A percentile compares a stretch with the other conserved stretches of the same genome.
Evolutionary conservation across 1,140 invertebrate genomes (phyloP).

Genomic region (Listronotus oregonensis): DNA sequence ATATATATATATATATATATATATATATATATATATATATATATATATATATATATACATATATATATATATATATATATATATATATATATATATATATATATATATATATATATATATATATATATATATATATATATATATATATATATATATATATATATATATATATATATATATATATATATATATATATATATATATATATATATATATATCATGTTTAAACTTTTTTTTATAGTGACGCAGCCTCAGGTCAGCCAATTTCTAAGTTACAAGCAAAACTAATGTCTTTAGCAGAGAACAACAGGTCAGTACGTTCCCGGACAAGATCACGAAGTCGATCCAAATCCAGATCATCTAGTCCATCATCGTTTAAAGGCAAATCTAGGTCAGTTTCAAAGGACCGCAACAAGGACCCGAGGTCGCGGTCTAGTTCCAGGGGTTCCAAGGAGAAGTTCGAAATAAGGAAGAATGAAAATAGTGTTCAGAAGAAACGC

Average conservation of each 20-base stretch:
- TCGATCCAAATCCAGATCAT: conserved; percentile 49
- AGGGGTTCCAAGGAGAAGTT: conserved; percentile 64
- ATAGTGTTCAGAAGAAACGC: conserved; percentile 79
- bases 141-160: too few relatives aligned
- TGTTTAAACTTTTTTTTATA: too few relatives aligned
- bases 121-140: too few relatives aligned
- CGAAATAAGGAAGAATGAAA: conserved; percentile 75
- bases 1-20: too few relatives aligned
- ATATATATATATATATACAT: too few relatives aligned
- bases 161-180: too few relatives aligned
- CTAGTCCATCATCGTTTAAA: conserved; percentile 45
- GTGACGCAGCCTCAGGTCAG: conserved; percentile 54
- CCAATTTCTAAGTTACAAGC: conserved; percentile 65
- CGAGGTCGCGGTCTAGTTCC: conserved; percentile 50
- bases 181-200: too few relatives aligned
- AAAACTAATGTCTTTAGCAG: conserved; percentile 65
- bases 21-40: too few relatives aligned
- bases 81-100: too few relatives aligned
- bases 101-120: too few relatives aligned
- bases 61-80: too few relatives aligned
- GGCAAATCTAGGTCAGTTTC: conserved; percentile 55
- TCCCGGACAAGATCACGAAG: conserved; percentile 49
- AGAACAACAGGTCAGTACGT: conserved; percentile 55
- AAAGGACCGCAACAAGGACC: conserved; percentile 37
- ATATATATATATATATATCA: too few relatives aligned